phyloP scores from a whole-genome alignment of 2,888 invertebrate genomes.

The Plutella xylostella region DNA sequence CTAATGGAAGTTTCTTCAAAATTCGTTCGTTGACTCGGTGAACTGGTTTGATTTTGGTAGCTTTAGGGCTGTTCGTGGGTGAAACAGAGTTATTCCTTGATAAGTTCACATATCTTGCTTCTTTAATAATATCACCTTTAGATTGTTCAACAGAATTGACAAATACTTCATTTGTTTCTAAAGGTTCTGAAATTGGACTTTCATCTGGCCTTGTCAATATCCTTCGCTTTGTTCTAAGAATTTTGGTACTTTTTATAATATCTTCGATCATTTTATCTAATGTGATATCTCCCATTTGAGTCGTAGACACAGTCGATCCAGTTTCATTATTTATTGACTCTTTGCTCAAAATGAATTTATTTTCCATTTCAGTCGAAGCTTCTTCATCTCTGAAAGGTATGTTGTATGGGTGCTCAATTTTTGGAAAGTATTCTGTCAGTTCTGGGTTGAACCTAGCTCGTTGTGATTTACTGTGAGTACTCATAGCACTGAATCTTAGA shows the following conservation, averaged over 20 bases:
- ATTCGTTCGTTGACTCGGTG: slow-evolving; percentile 48
- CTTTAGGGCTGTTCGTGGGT: slow-evolving; percentile 44
- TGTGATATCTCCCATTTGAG: slow-evolving; percentile 64
- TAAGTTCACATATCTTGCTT: slow-evolving; percentile 52
- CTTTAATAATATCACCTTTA: slow-evolving; percentile 53
- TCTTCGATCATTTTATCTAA: slow-evolving; percentile 73
- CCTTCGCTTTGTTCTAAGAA: slow-evolving; percentile 51
- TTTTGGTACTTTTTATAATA: slow-evolving; percentile 70
- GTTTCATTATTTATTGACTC: slow-evolving; percentile 43
- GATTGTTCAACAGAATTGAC: slow-evolving; percentile 52
- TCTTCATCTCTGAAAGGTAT: slow-evolving; percentile 56
- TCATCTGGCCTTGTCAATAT: slow-evolving; percentile 36
- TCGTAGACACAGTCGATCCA: slow-evolving; percentile 59
- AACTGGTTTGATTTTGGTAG: slow-evolving; percentile 38
- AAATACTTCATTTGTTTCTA: slow-evolving; percentile 49
- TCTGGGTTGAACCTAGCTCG: slow-evolving; percentile 41
- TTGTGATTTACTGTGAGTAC: slow-evolving; percentile 46
- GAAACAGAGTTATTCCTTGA: slow-evolving; percentile 59
- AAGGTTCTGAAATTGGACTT: slow-evolving; percentile 30
- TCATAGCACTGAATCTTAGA: slow-evolving; percentile 66
- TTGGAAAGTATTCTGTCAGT: slow-evolving; percentile 64
- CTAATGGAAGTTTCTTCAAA: slow-evolving; percentile 54
- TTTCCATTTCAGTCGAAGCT: slow-evolving; percentile 59
- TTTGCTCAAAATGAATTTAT: slow-evolving; percentile 53
- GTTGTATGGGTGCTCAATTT: slow-evolving; percentile 51